These are phyloP conservation scores for Limnephilus rhombicus DNA, from an alignment of 2,888 invertebrate species.

Conservation along the genomic window DNA sequence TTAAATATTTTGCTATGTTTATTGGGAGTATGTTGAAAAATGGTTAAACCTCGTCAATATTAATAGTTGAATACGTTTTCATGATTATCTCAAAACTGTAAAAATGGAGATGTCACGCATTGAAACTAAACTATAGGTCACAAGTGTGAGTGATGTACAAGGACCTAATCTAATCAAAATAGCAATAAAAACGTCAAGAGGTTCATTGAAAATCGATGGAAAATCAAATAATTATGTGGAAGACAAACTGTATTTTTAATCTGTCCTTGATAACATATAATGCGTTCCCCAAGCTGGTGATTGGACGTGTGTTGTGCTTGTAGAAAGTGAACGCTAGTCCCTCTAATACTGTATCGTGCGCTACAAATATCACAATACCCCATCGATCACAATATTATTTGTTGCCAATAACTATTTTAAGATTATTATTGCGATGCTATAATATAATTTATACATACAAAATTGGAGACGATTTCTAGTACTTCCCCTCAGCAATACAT, in stretches of 20 bases:
- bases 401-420: slow-evolving; percentile 29
- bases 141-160: neutral
- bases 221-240: neutral
- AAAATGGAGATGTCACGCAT: too few relatives aligned
- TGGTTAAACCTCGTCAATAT: too few relatives aligned
- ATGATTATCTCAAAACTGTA: too few relatives aligned
- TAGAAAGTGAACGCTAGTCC: neutral
- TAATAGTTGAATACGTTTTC: too few relatives aligned
- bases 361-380: slow-evolving; percentile 42
- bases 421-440: slow-evolving; percentile 34
- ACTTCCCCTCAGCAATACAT: neutral
- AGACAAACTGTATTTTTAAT: neutral
- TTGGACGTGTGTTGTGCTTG: neutral
- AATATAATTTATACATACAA: slow-evolving; percentile 21
- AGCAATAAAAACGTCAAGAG: neutral
- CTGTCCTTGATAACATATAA: neutral
- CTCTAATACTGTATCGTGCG: slow-evolving; percentile 18
- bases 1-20: too few relatives aligned
- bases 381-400: slow-evolving; percentile 19
- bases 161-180: neutral
- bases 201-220: neutral
- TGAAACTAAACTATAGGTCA: too few relatives aligned
- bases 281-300: neutral
- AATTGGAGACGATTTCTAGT: slow-evolving; percentile 14
- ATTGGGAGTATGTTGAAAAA: too few relatives aligned